Evolutionary conservation across 2,797 vertebrate genomes (phyloP).

Genomic region (Phrynocephalus forsythii): DNA sequence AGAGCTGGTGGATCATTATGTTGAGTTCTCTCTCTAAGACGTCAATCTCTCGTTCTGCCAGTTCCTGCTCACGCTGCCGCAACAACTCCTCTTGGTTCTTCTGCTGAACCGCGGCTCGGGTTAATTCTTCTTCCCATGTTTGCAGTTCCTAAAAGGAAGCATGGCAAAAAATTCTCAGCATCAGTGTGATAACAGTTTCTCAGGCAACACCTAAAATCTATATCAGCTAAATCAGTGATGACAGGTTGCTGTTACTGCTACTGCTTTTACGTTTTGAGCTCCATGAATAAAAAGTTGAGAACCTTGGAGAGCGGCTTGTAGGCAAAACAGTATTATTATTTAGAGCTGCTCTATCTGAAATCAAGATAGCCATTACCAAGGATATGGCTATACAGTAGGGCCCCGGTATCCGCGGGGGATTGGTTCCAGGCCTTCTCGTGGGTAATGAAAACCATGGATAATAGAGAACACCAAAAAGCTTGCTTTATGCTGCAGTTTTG

Average conservation of each 20-base stretch:
- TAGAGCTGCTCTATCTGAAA: no score
- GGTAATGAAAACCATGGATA: no score
- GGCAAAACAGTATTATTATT: no score
- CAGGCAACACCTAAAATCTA: background rate
- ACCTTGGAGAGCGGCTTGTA: no score
- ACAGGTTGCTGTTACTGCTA: background rate
- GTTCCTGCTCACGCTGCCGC: conserved; percentile 91
- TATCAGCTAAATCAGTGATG: background rate
- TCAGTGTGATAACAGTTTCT: background rate
- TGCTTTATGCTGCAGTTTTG: no score
- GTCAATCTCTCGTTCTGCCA: conserved; percentile 95
- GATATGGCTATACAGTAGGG: no score
- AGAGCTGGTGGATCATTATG: conserved; percentile 97
- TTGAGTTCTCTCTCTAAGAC: conserved; percentile 96
- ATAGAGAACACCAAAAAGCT: no score
- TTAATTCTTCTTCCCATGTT: conserved; percentile 97
- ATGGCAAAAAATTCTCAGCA: background rate
- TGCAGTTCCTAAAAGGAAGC: conserved; percentile 85
- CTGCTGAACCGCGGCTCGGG: conserved; percentile 92
- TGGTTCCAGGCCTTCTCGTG: no score
- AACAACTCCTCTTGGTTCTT: conserved; percentile 95
- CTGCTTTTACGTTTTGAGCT: background rate
- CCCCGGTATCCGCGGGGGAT: no score
- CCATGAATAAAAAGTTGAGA: background rate
- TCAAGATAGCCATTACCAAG: no score